Conservation (phyloP, 92 coral and sea anemone genomes). For the Porites evermanni region DNA sequence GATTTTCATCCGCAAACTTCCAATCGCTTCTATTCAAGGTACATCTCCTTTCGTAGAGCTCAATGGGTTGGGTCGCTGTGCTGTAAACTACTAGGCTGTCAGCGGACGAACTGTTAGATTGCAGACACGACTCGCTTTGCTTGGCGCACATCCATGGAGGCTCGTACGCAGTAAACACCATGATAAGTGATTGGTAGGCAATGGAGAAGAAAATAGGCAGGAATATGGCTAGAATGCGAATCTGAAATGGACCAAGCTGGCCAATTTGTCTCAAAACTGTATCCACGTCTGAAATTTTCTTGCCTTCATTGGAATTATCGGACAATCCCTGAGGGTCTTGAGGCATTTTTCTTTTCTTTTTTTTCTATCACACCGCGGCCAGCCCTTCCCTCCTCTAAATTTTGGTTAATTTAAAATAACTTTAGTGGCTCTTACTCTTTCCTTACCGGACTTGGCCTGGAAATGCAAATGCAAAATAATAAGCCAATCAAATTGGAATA, state of each 20-base stretch:
- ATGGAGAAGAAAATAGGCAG: slow-evolving; percentile 45
- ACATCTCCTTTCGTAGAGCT: slow-evolving; percentile 77
- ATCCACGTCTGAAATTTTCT: slow-evolving; percentile 67
- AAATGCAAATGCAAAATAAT: too few relatives aligned
- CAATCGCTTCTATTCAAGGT: slow-evolving; percentile 76
- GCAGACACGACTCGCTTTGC: not conserved
- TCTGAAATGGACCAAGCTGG: slow-evolving; percentile 51
- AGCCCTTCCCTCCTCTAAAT: too few relatives aligned
- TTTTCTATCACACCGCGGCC: too few relatives aligned
- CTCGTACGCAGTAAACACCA: slow-evolving; percentile 78
- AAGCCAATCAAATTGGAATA: too few relatives aligned
- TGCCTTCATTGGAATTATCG: too few relatives aligned
- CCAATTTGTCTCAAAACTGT: slow-evolving; percentile 71
- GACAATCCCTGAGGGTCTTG: too few relatives aligned
- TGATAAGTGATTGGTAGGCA: slow-evolving; percentile 85
- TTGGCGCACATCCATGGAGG: slow-evolving; percentile 2
- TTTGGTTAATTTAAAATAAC: too few relatives aligned
- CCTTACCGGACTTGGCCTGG: too few relatives aligned
- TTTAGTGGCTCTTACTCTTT: too few relatives aligned
- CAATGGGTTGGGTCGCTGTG: slow-evolving; percentile 67
- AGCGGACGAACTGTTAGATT: not conserved
- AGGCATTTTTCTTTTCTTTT: too few relatives aligned
- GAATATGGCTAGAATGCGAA: not conserved
- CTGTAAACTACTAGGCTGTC: slow-evolving; percentile 1
- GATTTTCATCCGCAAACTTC: slow-evolving; percentile 75